A percentile compares a stretch with the other conserved stretches of the same genome.
phyloP scores from a whole-genome alignment of 30 jellyfish, hydroid and myxozoan species.

The Morbakka virulenta region DNA sequence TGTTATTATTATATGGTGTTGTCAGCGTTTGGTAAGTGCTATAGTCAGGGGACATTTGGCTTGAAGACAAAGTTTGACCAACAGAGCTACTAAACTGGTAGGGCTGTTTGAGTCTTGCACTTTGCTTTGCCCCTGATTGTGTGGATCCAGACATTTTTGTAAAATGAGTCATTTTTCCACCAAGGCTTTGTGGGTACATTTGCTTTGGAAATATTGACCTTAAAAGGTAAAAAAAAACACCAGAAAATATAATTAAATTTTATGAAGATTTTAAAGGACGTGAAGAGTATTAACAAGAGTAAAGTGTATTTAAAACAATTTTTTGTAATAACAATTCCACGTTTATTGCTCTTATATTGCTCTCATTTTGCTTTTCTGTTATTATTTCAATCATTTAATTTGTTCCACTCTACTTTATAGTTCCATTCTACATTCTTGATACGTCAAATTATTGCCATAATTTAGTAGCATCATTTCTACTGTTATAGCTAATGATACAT shows the following conservation, averaged over 20 bases:
- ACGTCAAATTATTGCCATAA: no score
- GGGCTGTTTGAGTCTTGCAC: constrained; percentile 85
- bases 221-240: constrained; percentile 8
- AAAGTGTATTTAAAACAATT: no score
- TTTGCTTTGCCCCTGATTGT: constrained; percentile 71
- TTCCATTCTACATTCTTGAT: no score
- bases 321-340: no score
- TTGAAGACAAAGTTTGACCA: constrained; percentile 55
- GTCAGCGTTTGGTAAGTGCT: constrained; percentile 67
- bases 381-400: no score
- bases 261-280: neutral
- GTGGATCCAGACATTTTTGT: constrained; percentile 82
- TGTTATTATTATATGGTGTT: constrained; percentile 39
- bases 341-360: no score
- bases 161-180: constrained; percentile 77
- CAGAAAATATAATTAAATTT: neutral
- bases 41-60: constrained; percentile 79
- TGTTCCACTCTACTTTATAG: no score
- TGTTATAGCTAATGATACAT: no score
- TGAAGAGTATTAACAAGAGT: no score
- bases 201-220: constrained; percentile 95
- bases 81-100: constrained; percentile 61
- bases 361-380: no score
- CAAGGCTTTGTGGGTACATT: constrained; percentile 86
- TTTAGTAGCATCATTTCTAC: no score